Evolutionary conservation across 35 echinoderm and acorn worm species (phyloP), one percentile per base, ranked within the genome.

Genomic region (Apostichopus japonicus): DNA sequence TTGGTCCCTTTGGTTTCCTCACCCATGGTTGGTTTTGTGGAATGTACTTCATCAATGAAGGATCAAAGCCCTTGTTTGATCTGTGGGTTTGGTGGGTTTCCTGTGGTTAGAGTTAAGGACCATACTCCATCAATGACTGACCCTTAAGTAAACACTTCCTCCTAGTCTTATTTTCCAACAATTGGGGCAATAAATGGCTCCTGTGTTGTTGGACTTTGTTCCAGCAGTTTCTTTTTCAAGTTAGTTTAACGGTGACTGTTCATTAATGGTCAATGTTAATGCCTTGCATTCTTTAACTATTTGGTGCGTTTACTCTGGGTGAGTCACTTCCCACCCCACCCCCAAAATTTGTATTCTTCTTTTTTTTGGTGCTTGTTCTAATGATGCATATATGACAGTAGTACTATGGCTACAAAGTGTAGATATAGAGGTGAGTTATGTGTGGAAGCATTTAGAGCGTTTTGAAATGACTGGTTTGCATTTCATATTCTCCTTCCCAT

Each of bases 31-130:
- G 33, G 11, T 67, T 67, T 67, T 67, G 63, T 67, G 63, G 63
- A 11, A 67, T 67, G 33, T 44, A 67, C 63, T 67, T 67, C 63
- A 67, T 67, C 63, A 67, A 19, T 67, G 63, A 19, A 67, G 63
- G 19, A 15, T 67, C 63, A 67, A 67, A 67, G 63, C 11, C 63
- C 19, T 17, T 33, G 17, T 83, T 83, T 83, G 79, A 52, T 83
- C 10, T 54, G 79, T 83, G 79, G 79, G 24, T 83, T 83, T 55
- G 10, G 54, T 83, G 79, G 79, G 54, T 83, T 83, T 83, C 79
- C 79, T 83, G 79, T 83, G 79, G 79, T 83, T 52, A 44, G 24
- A 54, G 79, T 54, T 44, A 54, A 83, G 79, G 79, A 55, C 52
- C 79, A 83, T 55, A 83, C 8, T 54, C 54, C 44, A 83, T 19